Base-by-base conservation (phyloP, 2,888 invertebrate genomes). In the Tuberolachnus salignus region DNA sequence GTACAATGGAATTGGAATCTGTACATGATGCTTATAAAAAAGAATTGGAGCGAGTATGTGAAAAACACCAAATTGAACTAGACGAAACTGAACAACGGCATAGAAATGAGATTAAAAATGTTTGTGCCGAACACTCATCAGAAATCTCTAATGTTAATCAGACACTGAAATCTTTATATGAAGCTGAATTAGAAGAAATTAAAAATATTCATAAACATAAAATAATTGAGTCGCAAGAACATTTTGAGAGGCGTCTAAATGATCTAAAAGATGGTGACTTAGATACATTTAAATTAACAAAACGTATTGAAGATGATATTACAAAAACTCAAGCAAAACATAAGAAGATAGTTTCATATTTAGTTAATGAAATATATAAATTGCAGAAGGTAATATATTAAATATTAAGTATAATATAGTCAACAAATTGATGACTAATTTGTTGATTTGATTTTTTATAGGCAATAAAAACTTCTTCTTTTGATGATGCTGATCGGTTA, bases 311-410 rank as follows among this genome's bases (percentile, higher is more conserved):
- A 69, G 78, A 78, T 34, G 69, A 78, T 59, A 78, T 78, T n/a
- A 78, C 69, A 59, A 78, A 78, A 69, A 78, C 78, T n/a, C 78
- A 69, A n/a, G 59, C 42, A 42, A 69, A 78, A 78, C 78, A 78
- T 51, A 78, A 78, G 34, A 78, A 78, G 9, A 78, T 78, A 49
- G 78, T 78, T 69, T 69, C 78, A 14, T 69, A 69, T 69, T 78
- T 78, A 51, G n/a, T 69, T 9, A 78, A 78, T 69, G 78, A 78
- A 69, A 78, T 69, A 21, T 51, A 78, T 9, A 78, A 78, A 69
- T 34, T 78, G 19, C 59, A 61, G 59, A 78, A 78, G 21, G 78
- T 78, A 59, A 53, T 69, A 59, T 51, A 9, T 34, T 34, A 9
- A 9, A 46, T n/a, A 4, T 66, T 42, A n/a, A 19, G 14, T 26